Conservation (phyloP, 2,888 invertebrate species). For the Crematogaster levior region DNA sequence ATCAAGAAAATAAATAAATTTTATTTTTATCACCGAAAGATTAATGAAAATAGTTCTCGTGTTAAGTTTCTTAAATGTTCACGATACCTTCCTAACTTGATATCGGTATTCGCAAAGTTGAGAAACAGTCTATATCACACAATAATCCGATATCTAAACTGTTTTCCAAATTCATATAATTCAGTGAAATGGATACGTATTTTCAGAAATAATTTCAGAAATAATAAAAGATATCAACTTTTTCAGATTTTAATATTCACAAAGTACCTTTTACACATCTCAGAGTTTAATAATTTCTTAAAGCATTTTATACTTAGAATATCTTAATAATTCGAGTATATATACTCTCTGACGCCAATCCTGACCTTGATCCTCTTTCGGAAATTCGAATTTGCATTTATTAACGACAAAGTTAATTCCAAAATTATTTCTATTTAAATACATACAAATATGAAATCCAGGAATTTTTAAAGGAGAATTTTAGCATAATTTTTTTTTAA, state of each 20-base stretch:
- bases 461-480: background rate
- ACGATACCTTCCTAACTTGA: background rate
- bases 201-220: background rate
- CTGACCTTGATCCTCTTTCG: background rate
- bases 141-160: background rate
- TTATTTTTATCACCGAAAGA: background rate
- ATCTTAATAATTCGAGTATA: background rate
- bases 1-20: background rate
- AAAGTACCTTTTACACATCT: background rate
- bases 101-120: background rate
- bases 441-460: background rate
- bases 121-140: no score
- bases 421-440: background rate
- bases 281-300: background rate
- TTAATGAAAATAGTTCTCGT: background rate
- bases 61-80: background rate
- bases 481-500: background rate
- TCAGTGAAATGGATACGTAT: background rate
- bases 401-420: background rate
- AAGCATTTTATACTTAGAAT: background rate
- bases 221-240: no score
- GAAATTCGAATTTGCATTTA: background rate
- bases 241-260: background rate
- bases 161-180: background rate
- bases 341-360: background rate